Percentiles rank a stretch among this genome's conserved stretches.
phyloP scores from a whole-genome alignment of 1,140 invertebrate genomes.

The Notospermus geniculatus region DNA sequence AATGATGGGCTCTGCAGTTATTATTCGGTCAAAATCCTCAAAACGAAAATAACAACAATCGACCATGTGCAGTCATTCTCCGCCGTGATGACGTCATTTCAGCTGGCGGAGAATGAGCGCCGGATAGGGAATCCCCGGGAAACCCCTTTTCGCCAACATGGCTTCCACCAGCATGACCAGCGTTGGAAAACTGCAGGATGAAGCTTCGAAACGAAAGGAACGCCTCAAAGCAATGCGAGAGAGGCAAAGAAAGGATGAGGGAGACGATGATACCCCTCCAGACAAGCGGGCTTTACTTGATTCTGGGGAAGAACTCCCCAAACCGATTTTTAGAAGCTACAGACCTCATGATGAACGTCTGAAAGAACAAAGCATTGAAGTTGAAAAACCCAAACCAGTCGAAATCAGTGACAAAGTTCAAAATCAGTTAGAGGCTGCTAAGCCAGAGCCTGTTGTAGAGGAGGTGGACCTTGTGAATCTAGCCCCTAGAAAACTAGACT shows the following conservation, averaged over 20 bases:
- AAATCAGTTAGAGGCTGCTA: conserved; percentile 76
- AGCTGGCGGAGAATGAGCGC: too few species aligned
- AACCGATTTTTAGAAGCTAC: conserved; percentile 85
- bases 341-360: conserved; percentile 79
- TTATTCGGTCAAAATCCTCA: too few species aligned
- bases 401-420: conserved; percentile 78
- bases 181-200: conserved; percentile 64
- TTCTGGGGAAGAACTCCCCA: conserved; percentile 21
- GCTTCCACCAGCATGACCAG: conserved; percentile 12
- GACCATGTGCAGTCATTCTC: too few species aligned
- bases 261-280: conserved; percentile 23
- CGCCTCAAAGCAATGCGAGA: conserved; percentile 68
- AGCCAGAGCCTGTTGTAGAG: conserved; percentile 76
- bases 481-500: conserved; percentile 93
- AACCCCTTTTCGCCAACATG: not conserved
- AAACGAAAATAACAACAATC: too few species aligned
- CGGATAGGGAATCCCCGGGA: too few species aligned
- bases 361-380: conserved; percentile 62
- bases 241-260: conserved; percentile 62
- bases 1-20: too few species aligned
- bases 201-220: conserved; percentile 77
- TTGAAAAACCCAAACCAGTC: conserved; percentile 70
- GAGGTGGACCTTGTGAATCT: conserved; percentile 89
- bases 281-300: conserved; percentile 26
- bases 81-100: too few species aligned